Percentiles rank a stretch among this genome's conserved stretches.
These are phyloP conservation scores for Hylia prasina DNA, from an alignment of 2,113 vertebrate species.

Conservation along the genomic window DNA sequence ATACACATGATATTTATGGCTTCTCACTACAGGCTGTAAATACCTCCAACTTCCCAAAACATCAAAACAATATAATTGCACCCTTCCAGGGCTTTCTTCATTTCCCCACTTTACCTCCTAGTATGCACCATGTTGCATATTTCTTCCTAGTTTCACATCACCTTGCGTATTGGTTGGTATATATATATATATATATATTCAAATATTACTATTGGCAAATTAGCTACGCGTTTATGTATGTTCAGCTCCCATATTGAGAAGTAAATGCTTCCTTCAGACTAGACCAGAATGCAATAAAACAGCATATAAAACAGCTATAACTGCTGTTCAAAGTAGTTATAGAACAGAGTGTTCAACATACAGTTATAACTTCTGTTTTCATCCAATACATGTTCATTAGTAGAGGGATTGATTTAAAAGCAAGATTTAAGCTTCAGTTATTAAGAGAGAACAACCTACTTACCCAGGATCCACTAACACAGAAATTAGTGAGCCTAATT, in stretches of 20 bases:
- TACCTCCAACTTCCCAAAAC: not conserved
- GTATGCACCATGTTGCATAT: not conserved
- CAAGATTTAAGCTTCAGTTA: not conserved
- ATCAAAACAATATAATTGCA: not conserved
- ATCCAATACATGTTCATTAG: not conserved
- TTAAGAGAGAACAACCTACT: not conserved
- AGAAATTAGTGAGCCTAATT: conserved; percentile 12
- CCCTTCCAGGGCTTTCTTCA: not conserved
- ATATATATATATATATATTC: not conserved
- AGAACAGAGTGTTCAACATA: not conserved
- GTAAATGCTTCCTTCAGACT: not conserved
- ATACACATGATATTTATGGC: not conserved
- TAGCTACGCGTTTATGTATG: not conserved
- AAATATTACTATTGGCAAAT: not conserved
- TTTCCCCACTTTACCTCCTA: not conserved
- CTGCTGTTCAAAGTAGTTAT: not conserved
- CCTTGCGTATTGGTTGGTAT: not conserved
- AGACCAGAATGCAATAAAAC: not conserved
- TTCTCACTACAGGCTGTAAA: not conserved
- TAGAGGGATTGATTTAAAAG: not conserved
- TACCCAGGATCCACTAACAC: not conserved
- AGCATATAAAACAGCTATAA: not conserved
- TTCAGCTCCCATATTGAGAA: not conserved
- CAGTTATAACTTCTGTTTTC: not conserved
- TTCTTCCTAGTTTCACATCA: not conserved